Evolutionary conservation across 1,140 invertebrate species (phyloP).

Genomic region (Dolichoris vasculosae): DNA sequence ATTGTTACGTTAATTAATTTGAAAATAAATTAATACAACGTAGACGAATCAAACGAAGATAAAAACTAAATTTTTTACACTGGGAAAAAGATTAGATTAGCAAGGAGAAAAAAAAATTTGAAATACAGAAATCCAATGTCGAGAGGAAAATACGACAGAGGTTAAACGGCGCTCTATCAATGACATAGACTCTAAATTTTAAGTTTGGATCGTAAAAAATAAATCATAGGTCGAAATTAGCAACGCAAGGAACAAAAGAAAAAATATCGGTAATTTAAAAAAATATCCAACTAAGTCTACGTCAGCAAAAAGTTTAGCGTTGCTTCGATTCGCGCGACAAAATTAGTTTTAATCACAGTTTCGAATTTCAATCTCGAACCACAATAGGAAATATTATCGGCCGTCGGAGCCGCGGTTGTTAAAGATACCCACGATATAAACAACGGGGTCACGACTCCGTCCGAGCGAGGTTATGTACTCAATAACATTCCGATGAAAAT

Average conservation of each 20-base stretch:
- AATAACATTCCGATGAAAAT: neutral
- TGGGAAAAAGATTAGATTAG: too few relatives aligned
- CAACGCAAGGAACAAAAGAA: neutral
- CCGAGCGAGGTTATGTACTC: slow-evolving; percentile 19
- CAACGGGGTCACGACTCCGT: neutral
- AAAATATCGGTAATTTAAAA: too few relatives aligned
- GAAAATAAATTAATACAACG: too few relatives aligned
- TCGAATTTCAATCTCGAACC: neutral
- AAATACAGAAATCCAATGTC: too few relatives aligned
- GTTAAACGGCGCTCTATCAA: too few relatives aligned
- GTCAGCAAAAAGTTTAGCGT: neutral
- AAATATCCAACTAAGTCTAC: neutral
- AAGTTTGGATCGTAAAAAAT: neutral
- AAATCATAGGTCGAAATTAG: neutral
- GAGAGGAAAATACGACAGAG: too few relatives aligned
- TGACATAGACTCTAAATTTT: too few relatives aligned
- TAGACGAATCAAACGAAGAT: too few relatives aligned
- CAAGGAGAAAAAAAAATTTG: too few relatives aligned
- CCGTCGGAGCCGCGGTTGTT: neutral
- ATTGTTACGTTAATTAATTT: too few relatives aligned
- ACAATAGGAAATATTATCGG: neutral
- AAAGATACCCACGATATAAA: slow-evolving; percentile 5
- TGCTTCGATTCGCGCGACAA: neutral
- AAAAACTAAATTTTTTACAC: too few relatives aligned
- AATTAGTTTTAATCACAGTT: neutral